Evolutionary conservation across 2,113 vertebrate genomes (phyloP), one percentile per base, ranked within the genome.

Genomic region (Stigmatopora argus): DNA sequence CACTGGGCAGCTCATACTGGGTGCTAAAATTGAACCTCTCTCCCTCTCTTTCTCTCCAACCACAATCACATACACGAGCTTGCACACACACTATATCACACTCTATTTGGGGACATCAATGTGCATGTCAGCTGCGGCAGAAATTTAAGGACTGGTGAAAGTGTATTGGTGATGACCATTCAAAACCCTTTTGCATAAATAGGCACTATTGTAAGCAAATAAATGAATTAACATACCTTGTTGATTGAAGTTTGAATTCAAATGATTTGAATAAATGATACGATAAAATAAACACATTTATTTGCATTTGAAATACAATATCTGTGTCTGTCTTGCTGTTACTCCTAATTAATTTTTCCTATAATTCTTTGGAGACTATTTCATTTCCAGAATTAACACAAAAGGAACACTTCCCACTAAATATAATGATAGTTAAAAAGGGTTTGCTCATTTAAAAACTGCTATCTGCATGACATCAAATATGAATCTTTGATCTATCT

Each of bases 401-500:
- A 89, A 88, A 80, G 83, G 85, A 87, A 83, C 83, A 82, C 72
- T 80, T 46, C 81, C 66, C 74, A 81, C 60, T 81, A 82, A 81
- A 82, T 81, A 89, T 90, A 90, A 91, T 90, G 90, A 90, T 83
- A 86, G 85, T 85, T 88, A 90, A 61, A 88, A 82, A 87, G 83
- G 83, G 75, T 87, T 87, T 83, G 85, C 84, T 87, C 74, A 86
- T 90, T 83, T 88, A 86, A 84, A 38, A 84, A 80, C 80, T 78
- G 82, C 82, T 78, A 87, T 90, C 83, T 83, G 81, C 82, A 87
- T 87, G 80, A 86, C 84, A 88, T 87, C 86, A 86, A 87, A 89
- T 86, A 80, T 80, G 83, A 79, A 83, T 86, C 86, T 90, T 89
- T 90, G 88, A 91, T 90, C 86, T 88, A 91, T 90, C 86, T 87